A percentile compares a stretch with the other conserved stretches of the same genome.
These are phyloP conservation scores for Sinonovacula constricta DNA, from an alignment of 1,140 invertebrate species.

Conservation along the genomic window DNA sequence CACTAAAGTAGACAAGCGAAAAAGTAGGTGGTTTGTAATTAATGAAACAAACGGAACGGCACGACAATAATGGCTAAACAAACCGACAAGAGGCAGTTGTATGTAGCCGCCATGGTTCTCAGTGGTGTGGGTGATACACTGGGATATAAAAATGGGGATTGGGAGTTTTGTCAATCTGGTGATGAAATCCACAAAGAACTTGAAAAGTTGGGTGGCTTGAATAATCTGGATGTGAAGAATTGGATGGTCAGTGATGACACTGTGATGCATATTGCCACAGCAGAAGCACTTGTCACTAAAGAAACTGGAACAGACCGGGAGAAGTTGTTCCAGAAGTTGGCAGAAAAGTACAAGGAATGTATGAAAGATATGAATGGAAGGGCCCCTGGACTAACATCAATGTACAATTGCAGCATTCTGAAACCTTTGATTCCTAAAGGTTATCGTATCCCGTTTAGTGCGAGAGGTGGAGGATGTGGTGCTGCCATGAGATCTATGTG, in stretches of 20 bases:
- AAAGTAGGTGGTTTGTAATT: no score
- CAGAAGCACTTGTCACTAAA: constrained; percentile 52
- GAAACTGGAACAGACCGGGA: constrained; percentile 38
- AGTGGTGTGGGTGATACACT: constrained; percentile 72
- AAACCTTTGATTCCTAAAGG: not conserved
- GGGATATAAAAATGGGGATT: constrained; percentile 69
- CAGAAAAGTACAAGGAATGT: constrained; percentile 62
- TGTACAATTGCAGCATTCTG: not conserved
- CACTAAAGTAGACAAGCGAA: no score
- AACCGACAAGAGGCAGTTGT: no score
- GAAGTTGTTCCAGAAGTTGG: constrained; percentile 55
- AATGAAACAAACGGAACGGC: no score
- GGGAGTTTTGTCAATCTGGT: constrained; percentile 70
- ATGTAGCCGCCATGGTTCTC: constrained; percentile 70
- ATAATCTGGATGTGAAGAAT: constrained; percentile 49
- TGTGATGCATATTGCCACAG: constrained; percentile 63
- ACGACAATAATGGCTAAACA: no score
- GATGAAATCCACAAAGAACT: constrained; percentile 65
- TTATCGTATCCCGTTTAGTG: constrained; percentile 2
- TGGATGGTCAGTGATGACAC: constrained; percentile 66
- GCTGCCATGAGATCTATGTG: constrained; percentile 76
- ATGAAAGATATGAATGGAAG: constrained; percentile 70
- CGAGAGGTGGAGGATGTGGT: constrained; percentile 71
- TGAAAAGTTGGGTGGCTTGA: constrained; percentile 60
- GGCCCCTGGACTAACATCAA: constrained; percentile 51